Evolutionary conservation across 2,113 vertebrate species (phyloP).

Genomic region (Ivindomyrus marchei): DNA sequence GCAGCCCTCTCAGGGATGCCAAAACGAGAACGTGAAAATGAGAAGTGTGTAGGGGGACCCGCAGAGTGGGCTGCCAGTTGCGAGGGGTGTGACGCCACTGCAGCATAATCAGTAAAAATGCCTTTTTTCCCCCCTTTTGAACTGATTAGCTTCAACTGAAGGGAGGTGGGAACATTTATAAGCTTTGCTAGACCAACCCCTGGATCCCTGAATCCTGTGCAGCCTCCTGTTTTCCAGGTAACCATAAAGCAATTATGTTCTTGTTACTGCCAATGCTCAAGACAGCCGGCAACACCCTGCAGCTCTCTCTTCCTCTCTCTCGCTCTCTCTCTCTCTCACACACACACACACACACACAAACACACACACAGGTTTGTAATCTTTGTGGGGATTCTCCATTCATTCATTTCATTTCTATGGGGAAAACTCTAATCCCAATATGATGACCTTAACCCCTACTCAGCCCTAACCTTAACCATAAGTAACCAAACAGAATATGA

Average conservation of each 20-base stretch:
- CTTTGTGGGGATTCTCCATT: no score
- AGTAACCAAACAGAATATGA: no score
- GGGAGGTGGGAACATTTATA: neutral
- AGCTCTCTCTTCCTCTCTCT: neutral
- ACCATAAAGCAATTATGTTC: neutral
- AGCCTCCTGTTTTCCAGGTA: neutral
- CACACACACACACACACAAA: neutral
- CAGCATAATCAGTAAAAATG: neutral
- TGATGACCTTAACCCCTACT: no score
- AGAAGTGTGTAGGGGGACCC: neutral
- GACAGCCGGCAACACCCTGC: neutral
- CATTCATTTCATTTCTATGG: no score
- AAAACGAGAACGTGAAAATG: neutral
- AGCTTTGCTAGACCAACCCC: neutral
- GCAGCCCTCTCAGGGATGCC: neutral
- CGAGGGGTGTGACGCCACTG: neutral
- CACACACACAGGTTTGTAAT: neutral
- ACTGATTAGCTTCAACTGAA: neutral
- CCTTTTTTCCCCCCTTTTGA: neutral
- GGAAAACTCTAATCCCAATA: no score
- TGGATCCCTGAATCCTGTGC: neutral
- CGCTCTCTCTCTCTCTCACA: neutral
- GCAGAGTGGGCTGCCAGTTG: neutral
- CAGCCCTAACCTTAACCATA: no score
- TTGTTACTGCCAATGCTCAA: neutral